Base-by-base conservation (phyloP, 2,797 vertebrate species). In the Oryzias sinensis region DNA sequence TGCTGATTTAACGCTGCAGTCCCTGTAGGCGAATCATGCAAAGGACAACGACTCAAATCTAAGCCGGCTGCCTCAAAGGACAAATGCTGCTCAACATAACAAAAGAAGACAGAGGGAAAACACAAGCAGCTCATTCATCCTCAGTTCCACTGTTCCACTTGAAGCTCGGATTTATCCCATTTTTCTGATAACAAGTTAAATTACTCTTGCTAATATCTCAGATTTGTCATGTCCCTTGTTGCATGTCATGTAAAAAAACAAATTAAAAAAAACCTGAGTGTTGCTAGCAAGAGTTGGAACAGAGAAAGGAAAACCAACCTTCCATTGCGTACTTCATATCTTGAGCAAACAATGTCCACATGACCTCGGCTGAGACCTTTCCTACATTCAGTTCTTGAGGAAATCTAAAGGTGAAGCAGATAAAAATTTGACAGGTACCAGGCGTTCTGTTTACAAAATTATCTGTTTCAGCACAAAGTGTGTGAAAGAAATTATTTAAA, bases 251-350 rank as follows among this genome's bases (percentile, higher is more conserved):
- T 14, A 18, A 27, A 50, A 43, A 46, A 25, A n/a, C n/a, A n/a
- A 17, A 40, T n/a, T 16, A 11, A 11, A 56, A 20, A 25, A 18
- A 9, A 51, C 18, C 16, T 25, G 24, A n/a, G 22, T n/a, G 43
- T 44, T 48, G 47, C 25, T 37, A 49, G 17, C 1, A 17, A n/a
- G 17, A 48, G 37, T 43, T 33, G 33, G 9, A 33, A 33, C 33
- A 33, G 8, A 33, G 33, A 33, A 33, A 11, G 13, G 33, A 33
- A 33, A 33, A 33, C 93, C 89, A 83, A 98, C 97, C 97, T 90
- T 99, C 97, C 94, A 96, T 93, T 17, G 94, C 97, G 0, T 98
- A 99, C 80, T 97, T 98, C 97, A 98, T 99, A 80, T 99, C 97
- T 84, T 98, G 97, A 63, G 97, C 91, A 87, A 98, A 99, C 71